Base-by-base conservation (phyloP, 2,797 vertebrate species). In the Gastrophryne carolinensis region DNA sequence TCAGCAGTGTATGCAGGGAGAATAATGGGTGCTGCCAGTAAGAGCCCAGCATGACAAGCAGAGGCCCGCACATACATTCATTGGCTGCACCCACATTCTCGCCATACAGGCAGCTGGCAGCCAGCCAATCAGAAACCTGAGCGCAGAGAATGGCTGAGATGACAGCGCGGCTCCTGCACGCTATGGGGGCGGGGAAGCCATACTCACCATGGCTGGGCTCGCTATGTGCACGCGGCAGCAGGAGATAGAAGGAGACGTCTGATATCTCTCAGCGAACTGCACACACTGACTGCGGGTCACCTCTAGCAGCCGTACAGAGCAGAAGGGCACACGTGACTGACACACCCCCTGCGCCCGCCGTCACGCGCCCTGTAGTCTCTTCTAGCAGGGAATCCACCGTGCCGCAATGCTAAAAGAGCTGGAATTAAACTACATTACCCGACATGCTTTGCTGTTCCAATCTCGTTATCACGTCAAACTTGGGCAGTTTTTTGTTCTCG, bases 291-390 rank as follows among this genome's bases (percentile, higher is more conserved):
- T 37, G 37, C 60, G 44, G 74, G 74, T 77, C 74, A 77, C 74
- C 74, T 77, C 67, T 77, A 77, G 37, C 27, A 30, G 32, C n/a
- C 2, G 10, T 19, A 61, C 49, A 56, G 5, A 21, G 44, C 15
- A 17, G 37, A 37, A 15, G 9, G 24, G 6, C 26, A 8, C 67
- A 77, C 74, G 74, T 77, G 58, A 77, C 57, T 9, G 44, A 50
- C 67, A 77, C 74, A 56, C 74, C 67, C 60, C 60, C 53, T 50
- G 0, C 1, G 5, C 2, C 11, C 2, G 7, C 1, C 1, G 74
- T 71, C 58, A 57, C 6, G 0, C 86, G 87, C 64, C 15, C 7
- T 91, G 92, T 91, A 94, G 94, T 96, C 75, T 53, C 47, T 1
- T 0, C 0, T 0, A 0, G 11, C 0, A 0, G 0, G 0, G 0